A percentile compares a stretch with the other conserved stretches of the same genome.
Conservation (phyloP, 2,113 vertebrate genomes). For the Gyps fulvus region DNA sequence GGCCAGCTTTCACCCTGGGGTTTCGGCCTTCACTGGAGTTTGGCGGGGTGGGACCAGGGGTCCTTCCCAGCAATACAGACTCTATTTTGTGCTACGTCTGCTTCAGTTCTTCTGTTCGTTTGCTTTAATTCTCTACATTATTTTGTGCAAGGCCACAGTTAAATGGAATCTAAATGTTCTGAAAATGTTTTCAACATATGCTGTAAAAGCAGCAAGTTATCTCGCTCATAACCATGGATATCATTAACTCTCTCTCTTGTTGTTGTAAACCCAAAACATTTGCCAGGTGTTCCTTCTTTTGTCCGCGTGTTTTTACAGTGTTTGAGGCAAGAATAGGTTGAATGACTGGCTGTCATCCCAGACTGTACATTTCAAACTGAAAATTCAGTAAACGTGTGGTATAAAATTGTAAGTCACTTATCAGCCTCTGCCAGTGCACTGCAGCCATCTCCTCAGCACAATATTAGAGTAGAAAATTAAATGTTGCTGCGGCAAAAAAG, state of each 20-base stretch:
- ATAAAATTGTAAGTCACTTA: constrained; percentile 33
- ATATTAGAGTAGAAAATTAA: not conserved
- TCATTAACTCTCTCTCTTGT: not conserved
- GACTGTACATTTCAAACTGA: constrained; percentile 13
- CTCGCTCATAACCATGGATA: not conserved
- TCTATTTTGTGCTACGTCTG: not conserved
- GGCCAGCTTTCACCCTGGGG: not conserved
- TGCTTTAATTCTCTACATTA: not conserved
- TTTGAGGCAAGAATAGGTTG: constrained; percentile 20
- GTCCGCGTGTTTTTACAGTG: not conserved
- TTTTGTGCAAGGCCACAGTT: not conserved
- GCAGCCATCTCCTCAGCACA: not conserved
- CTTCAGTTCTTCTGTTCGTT: not conserved
- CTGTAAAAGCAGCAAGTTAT: not conserved
- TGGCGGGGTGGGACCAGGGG: not conserved
- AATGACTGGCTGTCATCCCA: constrained; percentile 39
- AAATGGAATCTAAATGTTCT: not conserved
- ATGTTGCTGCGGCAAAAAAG: not conserved
- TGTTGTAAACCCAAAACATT: not conserved
- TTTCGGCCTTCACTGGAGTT: not conserved
- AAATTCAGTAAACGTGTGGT: constrained; percentile 3
- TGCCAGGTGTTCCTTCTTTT: constrained; percentile 38
- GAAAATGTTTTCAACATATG: not conserved
- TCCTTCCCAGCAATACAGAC: not conserved
- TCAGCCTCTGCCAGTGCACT: constrained; percentile 22